Evolutionary conservation across 2,113 vertebrate genomes (phyloP).

Genomic region (Thalassarche chlororhynchos): DNA sequence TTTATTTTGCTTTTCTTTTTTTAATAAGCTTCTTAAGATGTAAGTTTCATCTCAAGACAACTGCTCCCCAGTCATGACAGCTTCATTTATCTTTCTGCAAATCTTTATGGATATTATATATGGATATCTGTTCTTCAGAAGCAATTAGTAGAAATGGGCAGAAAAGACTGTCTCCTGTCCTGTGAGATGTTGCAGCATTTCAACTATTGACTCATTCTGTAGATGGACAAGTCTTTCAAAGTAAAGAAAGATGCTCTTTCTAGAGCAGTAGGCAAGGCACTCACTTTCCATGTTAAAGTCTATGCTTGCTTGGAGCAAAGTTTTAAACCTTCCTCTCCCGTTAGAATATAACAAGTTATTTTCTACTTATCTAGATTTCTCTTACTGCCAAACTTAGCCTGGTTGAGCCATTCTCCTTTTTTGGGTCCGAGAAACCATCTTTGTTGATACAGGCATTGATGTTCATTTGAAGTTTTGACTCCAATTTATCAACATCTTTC

Average conservation of each 20-base stretch:
- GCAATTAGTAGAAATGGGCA: not conserved
- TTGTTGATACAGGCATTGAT: not conserved
- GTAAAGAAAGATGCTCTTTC: not conserved
- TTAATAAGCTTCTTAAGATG: not conserved
- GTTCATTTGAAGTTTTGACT: not conserved
- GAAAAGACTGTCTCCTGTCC: not conserved
- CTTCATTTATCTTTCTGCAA: not conserved
- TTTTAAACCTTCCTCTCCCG: not conserved
- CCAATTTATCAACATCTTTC: not conserved
- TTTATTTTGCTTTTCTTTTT: not conserved
- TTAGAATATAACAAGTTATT: not conserved
- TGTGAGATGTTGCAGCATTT: not conserved
- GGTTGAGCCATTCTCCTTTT: not conserved
- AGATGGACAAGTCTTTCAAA: not conserved
- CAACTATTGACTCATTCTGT: not conserved
- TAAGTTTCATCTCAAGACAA: not conserved
- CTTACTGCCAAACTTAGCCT: not conserved
- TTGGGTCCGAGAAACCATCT: not conserved
- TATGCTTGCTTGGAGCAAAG: not conserved
- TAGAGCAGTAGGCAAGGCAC: not conserved
- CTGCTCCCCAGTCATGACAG: not conserved
- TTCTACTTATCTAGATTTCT: not conserved
- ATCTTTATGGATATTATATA: not conserved
- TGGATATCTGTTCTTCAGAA: not conserved
- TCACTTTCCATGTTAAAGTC: not conserved